A percentile compares a stretch with the other conserved stretches of the same genome.
Conservation (phyloP, 2,113 vertebrate genomes). For the Ceratotherium simum region DNA sequence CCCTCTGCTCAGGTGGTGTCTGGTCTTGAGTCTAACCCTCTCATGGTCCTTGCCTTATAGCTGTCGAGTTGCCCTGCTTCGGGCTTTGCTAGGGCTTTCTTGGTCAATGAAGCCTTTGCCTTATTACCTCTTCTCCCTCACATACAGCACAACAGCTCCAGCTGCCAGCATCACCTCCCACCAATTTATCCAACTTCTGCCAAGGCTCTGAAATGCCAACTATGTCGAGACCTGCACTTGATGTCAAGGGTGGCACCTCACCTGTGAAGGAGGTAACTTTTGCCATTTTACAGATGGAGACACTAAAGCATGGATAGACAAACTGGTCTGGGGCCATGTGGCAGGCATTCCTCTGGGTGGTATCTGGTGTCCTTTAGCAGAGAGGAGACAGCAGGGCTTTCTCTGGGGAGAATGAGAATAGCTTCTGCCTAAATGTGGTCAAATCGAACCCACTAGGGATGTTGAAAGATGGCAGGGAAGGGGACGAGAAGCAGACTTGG, state of each 20-base stretch:
- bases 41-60: conserved; percentile 37
- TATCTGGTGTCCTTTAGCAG: conserved; percentile 2
- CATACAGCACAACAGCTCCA: conserved; percentile 61
- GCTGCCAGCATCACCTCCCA: conserved; percentile 43
- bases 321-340: neutral
- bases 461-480: conserved; percentile 22
- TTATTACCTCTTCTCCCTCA: conserved; percentile 47
- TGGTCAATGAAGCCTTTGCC: conserved; percentile 6
- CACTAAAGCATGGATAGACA: neutral
- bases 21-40: neutral
- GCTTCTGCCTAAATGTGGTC: neutral
- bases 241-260: conserved; percentile 76
- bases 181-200: conserved; percentile 42
- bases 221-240: conserved; percentile 80
- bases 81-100: neutral
- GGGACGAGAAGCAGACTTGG: neutral
- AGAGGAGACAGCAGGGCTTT: neutral
- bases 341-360: neutral
- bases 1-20: neutral
- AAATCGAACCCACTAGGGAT: neutral
- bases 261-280: conserved; percentile 77
- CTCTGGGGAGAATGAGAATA: conserved; percentile 6
- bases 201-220: conserved; percentile 80
- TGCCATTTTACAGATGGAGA: conserved; percentile 30
- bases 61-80: neutral